These are phyloP conservation scores for Latrodectus hesperus DNA, from an alignment of 2,888 invertebrate species.

Conservation along the genomic window DNA sequence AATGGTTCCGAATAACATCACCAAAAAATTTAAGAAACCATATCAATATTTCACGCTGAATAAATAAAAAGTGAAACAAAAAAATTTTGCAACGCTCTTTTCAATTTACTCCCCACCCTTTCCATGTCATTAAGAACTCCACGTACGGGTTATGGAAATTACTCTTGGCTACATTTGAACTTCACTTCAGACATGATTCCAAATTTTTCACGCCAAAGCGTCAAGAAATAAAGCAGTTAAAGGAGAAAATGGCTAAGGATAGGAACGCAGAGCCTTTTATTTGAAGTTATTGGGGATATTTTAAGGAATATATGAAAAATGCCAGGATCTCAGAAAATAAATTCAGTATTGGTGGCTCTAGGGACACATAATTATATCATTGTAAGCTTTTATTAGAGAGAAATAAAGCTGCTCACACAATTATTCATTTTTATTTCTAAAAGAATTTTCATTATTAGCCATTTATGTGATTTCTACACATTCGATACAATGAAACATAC, in stretches of 20 bases:
- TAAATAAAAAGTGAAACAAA: not conserved
- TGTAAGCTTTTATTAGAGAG: not conserved
- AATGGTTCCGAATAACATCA: too few species aligned
- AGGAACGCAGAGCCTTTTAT: conserved; percentile 29
- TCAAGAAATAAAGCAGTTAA: not conserved
- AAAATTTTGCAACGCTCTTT: not conserved
- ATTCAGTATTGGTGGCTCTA: conserved; percentile 10
- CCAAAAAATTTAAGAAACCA: too few species aligned
- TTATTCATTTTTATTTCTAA: too few species aligned
- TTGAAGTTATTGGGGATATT: conserved; percentile 36
- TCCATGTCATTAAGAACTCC: conserved; percentile 18
- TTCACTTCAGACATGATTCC: not conserved
- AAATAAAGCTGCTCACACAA: too few species aligned
- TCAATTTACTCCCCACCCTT: conserved; percentile 11
- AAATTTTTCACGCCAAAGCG: not conserved
- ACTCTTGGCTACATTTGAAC: conserved; percentile 21
- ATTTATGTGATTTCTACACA: too few species aligned
- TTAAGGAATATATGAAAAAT: conserved; percentile 21
- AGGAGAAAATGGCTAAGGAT: conserved; percentile 1
- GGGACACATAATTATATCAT: conserved; percentile 25
- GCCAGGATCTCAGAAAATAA: conserved; percentile 13
- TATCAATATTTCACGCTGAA: too few species aligned
- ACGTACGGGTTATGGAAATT: conserved; percentile 37
- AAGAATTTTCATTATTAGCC: too few species aligned
- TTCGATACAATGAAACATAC: too few species aligned